A percentile compares a stretch with the other conserved stretches of the same genome.
phyloP scores from a whole-genome alignment of 2,113 vertebrate genomes.

The Lepidothrix coronata region DNA sequence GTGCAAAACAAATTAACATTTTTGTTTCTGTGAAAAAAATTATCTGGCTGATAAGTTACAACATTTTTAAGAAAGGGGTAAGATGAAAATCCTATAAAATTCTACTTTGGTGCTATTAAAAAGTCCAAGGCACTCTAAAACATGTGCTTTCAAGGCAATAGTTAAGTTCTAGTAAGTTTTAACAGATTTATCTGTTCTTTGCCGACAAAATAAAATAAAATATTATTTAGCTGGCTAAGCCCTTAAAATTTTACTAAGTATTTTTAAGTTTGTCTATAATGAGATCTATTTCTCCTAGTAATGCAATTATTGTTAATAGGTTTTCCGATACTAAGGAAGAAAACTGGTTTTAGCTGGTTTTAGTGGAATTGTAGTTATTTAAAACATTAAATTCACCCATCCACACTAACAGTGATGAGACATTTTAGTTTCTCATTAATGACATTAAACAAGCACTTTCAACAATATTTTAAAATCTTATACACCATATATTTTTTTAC shows the following conservation, averaged over 20 bases:
- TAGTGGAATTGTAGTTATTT: neutral
- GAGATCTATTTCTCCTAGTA: neutral
- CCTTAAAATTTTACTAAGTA: neutral
- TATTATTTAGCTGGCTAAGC: neutral
- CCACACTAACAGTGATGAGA: neutral
- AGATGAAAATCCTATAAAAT: neutral
- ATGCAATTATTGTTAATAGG: neutral
- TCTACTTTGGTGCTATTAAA: neutral
- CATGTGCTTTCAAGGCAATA: neutral
- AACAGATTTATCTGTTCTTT: neutral
- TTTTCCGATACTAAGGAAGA: neutral
- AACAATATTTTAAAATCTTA: neutral
- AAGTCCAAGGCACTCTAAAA: neutral
- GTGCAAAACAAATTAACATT: neutral
- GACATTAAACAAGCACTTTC: neutral
- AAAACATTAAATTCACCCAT: neutral
- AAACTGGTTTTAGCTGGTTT: neutral
- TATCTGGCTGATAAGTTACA: neutral
- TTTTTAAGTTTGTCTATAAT: neutral
- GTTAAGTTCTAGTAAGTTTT: neutral
- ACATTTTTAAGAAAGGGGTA: neutral
- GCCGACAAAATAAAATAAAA: neutral
- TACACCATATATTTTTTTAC: neutral
- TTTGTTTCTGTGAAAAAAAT: neutral
- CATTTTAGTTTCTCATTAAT: neutral